A percentile compares a stretch with the other conserved stretches of the same genome.
phyloP scores from a whole-genome alignment of 2,797 vertebrate species.

The Premnoplex brunnescens region DNA sequence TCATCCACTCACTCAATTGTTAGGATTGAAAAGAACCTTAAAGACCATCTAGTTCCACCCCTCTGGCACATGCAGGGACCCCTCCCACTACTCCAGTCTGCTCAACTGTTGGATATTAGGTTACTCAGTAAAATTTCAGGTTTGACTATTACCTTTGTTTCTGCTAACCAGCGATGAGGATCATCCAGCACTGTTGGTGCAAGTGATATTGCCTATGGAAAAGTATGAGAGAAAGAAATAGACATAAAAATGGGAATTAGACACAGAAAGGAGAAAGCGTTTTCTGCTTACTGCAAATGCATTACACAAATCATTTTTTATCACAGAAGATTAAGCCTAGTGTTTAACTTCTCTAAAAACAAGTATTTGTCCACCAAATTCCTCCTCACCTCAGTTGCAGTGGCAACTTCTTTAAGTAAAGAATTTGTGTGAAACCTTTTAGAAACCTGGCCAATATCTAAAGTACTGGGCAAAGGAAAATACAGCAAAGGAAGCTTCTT shows the following conservation, averaged over 20 bases:
- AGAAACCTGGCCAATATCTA: neutral
- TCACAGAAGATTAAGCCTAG: neutral
- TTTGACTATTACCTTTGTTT: slow-evolving; percentile 88
- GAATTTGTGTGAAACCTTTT: neutral
- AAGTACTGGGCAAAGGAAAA: neutral
- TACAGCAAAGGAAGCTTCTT: neutral
- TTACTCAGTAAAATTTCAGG: neutral
- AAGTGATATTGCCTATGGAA: slow-evolving; percentile 83
- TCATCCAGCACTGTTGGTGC: slow-evolving; percentile 82
- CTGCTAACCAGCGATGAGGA: slow-evolving; percentile 91
- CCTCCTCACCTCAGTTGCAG: neutral
- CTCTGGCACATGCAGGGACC: neutral
- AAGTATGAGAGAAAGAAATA: neutral
- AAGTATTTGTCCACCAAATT: neutral
- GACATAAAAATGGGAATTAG: neutral
- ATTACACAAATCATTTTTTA: neutral
- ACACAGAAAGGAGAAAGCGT: neutral
- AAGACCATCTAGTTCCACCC: neutral
- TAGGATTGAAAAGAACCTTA: neutral
- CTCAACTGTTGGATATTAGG: neutral
- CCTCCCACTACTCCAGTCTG: neutral
- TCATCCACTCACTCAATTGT: neutral
- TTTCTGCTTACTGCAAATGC: neutral
- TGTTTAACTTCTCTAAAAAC: neutral
- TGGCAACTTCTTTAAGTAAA: neutral